Evolutionary conservation across 2,113 vertebrate species (phyloP), one percentile per base, ranked within the genome.

Genomic region (Theristicus caerulescens): DNA sequence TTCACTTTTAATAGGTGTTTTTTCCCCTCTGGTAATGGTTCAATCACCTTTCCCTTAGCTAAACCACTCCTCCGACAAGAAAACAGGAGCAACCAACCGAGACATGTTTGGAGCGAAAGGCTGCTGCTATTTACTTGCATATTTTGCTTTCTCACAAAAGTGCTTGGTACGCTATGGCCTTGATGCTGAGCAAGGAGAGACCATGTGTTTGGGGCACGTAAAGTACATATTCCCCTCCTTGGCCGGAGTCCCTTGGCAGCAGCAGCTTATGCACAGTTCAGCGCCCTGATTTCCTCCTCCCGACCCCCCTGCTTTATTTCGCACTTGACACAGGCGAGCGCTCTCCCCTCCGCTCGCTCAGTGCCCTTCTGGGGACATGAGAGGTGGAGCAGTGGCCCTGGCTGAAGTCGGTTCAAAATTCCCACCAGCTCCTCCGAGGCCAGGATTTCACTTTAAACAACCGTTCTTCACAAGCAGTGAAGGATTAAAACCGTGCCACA

Each of bases 401-500:
- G 77, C 24, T 54, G 14, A 36, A 82, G 55, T 55, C 87, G 26
- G 57, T 11, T 71, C 61, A 76, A 8, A 69, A 69, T 40, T 79
- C 84, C 46, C 73, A 76, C 40, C 0, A 0, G 15, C 64, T 67
- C 65, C 36, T 82, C 67, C 0, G 0, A 46, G 58, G 36, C 36
- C 67, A 69, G 58, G 44, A 47, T 85, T 95, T 96, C 74, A 55
- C 36, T 91, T 80, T 69, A 80, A 90, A 85, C 44, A 46, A 26
- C 47, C 1, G 6, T 44, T 91, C 91, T 78, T 64, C 72, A 77
- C 49, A 83, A 80, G 76, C 88, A 90, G 20, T 69, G 93, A 90
- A 93, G 95, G 90, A 93, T 91, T 88, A 94, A 93, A 96, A 88
- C 81, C 25, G 90, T 65, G 71, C 95, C 93, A 87, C 96, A 88